These are phyloP conservation scores for Cheilosia scutellata DNA, from an alignment of 2,888 invertebrate genomes.

Conservation along the genomic window DNA sequence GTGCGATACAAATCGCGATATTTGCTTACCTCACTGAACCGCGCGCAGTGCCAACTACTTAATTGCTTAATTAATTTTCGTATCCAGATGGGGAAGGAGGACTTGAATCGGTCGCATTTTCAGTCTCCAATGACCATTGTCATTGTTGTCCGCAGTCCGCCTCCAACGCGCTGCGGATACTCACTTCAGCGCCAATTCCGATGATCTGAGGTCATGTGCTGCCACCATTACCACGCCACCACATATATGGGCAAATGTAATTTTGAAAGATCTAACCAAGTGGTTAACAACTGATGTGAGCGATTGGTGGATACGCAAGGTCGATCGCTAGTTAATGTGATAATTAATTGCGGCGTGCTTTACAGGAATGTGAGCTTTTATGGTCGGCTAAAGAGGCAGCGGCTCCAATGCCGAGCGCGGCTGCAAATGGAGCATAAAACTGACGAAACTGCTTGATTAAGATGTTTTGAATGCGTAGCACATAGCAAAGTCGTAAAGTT, in stretches of 20 bases:
- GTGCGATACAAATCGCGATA: constrained; percentile 73
- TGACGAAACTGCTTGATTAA: constrained; percentile 62
- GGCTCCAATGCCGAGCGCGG: background rate
- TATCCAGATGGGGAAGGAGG: constrained; percentile 60
- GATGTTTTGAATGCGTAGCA: constrained; percentile 56
- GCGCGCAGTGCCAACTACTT: constrained; percentile 66
- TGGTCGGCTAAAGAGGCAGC: constrained; percentile 48
- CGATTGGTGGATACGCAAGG: constrained; percentile 44
- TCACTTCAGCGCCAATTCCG: constrained; percentile 18
- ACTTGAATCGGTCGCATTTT: constrained; percentile 35
- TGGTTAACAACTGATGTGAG: constrained; percentile 19
- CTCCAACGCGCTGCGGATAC: constrained; percentile 14
- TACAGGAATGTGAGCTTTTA: constrained; percentile 70
- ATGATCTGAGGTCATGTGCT: constrained; percentile 50
- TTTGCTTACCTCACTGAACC: constrained; percentile 59
- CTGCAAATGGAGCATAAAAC: constrained; percentile 66
- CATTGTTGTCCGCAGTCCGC: constrained; percentile 21
- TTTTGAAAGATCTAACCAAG: constrained; percentile 46
- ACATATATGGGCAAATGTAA: constrained; percentile 47
- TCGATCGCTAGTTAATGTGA: constrained; percentile 56
- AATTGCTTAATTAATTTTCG: constrained; percentile 75
- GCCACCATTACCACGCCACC: background rate
- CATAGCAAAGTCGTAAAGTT: constrained; percentile 38
- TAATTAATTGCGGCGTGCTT: constrained; percentile 73
- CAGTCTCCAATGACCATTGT: constrained; percentile 46